phyloP scores from a whole-genome alignment of 2,888 invertebrate species.

The Rapana venosa region DNA sequence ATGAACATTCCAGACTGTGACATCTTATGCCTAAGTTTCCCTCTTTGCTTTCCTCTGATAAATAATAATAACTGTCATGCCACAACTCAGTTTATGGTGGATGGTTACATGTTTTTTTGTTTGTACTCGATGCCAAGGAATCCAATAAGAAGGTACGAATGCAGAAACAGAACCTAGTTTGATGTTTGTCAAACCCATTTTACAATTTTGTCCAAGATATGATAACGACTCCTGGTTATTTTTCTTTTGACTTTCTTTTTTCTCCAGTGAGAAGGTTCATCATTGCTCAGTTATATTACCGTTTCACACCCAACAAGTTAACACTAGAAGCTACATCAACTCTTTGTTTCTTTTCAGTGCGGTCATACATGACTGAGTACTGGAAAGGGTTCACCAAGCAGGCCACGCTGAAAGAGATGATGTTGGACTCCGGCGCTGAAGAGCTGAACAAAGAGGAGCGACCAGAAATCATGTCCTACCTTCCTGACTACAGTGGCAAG shows the following conservation, averaged over 20 bases:
- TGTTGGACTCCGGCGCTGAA: slow-evolving; percentile 79
- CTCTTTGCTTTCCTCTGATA: too few relatives aligned
- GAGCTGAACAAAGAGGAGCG: slow-evolving; percentile 77
- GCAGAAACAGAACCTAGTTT: too few relatives aligned
- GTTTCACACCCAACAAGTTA: not conserved
- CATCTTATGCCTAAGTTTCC: too few relatives aligned
- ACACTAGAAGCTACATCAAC: not conserved
- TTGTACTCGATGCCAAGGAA: too few relatives aligned
- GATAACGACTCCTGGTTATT: not conserved
- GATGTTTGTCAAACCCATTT: too few relatives aligned
- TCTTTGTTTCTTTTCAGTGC: slow-evolving; percentile 2
- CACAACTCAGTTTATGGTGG: too few relatives aligned
- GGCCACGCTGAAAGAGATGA: slow-evolving; percentile 78
- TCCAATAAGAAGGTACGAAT: too few relatives aligned
- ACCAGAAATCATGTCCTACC: slow-evolving; percentile 79
- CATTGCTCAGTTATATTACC: not conserved
- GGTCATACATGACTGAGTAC: slow-evolving; percentile 64
- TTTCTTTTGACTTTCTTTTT: not conserved
- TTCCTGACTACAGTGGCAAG: slow-evolving; percentile 79
- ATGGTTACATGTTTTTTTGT: too few relatives aligned
- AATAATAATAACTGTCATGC: too few relatives aligned
- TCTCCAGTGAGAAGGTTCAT: not conserved
- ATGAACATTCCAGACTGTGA: too few relatives aligned
- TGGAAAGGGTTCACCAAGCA: slow-evolving; percentile 74
- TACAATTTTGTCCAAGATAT: too few relatives aligned